These are phyloP conservation scores for Carapus acus DNA, from an alignment of 2,797 vertebrate genomes.

Conservation along the genomic window DNA sequence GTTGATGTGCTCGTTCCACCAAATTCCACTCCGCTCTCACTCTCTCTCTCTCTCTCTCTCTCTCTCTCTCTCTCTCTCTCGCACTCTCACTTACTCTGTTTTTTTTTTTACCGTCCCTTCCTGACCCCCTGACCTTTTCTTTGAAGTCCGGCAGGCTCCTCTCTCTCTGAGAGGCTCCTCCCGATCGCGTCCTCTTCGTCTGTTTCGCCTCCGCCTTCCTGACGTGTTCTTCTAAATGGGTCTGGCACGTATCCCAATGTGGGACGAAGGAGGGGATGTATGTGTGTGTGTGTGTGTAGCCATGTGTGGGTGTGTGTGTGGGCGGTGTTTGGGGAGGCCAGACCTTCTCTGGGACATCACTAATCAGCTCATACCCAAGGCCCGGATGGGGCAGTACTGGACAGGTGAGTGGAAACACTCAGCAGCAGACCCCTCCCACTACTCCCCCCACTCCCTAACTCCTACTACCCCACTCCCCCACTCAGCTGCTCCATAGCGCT, in stretches of 20 bases:
- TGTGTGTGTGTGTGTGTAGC: constrained; percentile 19
- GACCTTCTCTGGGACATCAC: constrained; percentile 64
- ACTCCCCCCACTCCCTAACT: constrained; percentile 40
- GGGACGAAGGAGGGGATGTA: constrained; percentile 61
- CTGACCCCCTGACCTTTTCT: constrained; percentile 23
- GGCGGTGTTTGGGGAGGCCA: constrained; percentile 61
- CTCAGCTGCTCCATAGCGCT: constrained; percentile 43
- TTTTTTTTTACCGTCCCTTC: constrained; percentile 13
- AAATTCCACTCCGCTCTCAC: constrained; percentile 5
- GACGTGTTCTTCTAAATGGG: constrained; percentile 61
- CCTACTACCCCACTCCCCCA: constrained; percentile 30
- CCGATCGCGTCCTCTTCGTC: constrained; percentile 41
- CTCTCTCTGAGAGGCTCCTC: constrained; percentile 13
- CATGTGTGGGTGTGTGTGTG: constrained; percentile 41
- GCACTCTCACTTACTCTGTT: no score
- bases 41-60: no score
- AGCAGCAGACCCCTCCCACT: no score
- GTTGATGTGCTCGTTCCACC: constrained; percentile 32
- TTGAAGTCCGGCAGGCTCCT: constrained; percentile 21
- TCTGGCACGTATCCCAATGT: constrained; percentile 60
- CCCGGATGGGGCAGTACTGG: constrained; percentile 41
- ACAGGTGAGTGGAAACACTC: constrained; percentile 62
- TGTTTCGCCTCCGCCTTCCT: constrained; percentile 55
- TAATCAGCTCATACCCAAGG: constrained; percentile 66
- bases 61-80: no score